A percentile compares a stretch with the other conserved stretches of the same genome.
phyloP scores from a whole-genome alignment of 92 coral and sea anemone species.

The Ricordea florida region DNA sequence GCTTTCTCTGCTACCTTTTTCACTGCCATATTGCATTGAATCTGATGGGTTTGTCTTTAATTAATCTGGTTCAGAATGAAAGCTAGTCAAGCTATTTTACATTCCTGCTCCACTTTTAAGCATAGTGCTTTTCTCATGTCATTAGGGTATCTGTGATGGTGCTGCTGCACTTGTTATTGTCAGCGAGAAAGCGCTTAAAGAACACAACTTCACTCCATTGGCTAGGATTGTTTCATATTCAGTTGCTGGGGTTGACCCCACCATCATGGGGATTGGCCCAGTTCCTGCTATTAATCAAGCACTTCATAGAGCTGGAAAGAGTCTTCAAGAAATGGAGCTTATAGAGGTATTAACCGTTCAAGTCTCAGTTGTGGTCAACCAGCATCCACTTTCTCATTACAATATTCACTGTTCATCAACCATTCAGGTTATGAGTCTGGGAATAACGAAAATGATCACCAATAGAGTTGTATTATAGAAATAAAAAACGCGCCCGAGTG shows the following conservation, averaged over 20 bases:
- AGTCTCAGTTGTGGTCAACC: no score
- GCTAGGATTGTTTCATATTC: slow-evolving; percentile 88
- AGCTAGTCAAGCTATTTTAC: no score
- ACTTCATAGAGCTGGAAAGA: slow-evolving; percentile 78
- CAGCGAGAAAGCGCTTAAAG: slow-evolving; percentile 96
- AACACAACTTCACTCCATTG: slow-evolving; percentile 88
- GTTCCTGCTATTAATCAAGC: slow-evolving; percentile 93
- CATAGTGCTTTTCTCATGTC: neutral
- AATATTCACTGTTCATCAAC: neutral
- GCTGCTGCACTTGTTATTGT: slow-evolving; percentile 90
- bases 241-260: slow-evolving; percentile 89
- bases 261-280: slow-evolving; percentile 99
- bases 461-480: no score
- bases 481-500: no score
- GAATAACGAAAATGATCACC: no score
- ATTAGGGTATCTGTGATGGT: slow-evolving; percentile 97
- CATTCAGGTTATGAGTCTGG: neutral
- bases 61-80: no score
- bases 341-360: slow-evolving; percentile 85
- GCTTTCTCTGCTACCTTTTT: no score
- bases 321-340: slow-evolving; percentile 88
- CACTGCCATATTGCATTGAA: no score
- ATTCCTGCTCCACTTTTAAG: neutral
- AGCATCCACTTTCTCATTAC: no score
- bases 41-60: no score